Evolutionary conservation across 1,140 invertebrate species (phyloP), one percentile per base, ranked within the genome.

Genomic region (Steinernema khuongi): DNA sequence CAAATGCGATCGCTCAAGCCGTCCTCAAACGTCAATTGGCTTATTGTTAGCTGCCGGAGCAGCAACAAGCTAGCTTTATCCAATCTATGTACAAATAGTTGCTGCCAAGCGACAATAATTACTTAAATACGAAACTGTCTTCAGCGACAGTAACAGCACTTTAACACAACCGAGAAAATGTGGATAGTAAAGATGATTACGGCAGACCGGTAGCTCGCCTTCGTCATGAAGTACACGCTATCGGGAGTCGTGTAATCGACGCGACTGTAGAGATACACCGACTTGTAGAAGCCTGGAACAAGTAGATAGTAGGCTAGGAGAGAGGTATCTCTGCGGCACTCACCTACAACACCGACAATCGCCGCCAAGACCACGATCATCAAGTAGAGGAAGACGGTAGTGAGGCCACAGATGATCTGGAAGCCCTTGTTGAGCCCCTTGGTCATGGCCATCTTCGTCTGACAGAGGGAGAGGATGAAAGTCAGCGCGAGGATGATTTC

Each of bases 91-190:
- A 41, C 36, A 41, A 41, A 41, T 41, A 41, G n/a, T 11, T 41
- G 36, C 36, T 41, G 7, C 7, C 7, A 7, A 41, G n/a, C n/a
- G n/a, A 41, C n/a, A 11, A 41, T 11, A 41, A 41, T 41, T 41
- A 7, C n/a, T 7, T 7, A 41, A 41, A 41, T 41, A n/a, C 36
- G 50, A 60, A 60, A 60, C 50, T 60, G 50, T 60, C 50, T 60
- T 60, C 50, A 60, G 50, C 50, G 50, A 60, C 50, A 60, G 50
- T 60, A 60, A 22, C 50, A 60, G 50, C 50, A 60, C 19, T 60
- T 60, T 22, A 60, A 22, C 50, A 60, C 50, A 60, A 60, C 22
- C 50, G 50, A 11, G 50, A 60, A 60, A 22, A 60, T 60, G 50
- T 60, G 50, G 19, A 60, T 26, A 4, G 50, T 60, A 22, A 60